These are phyloP conservation scores for Zelleria hepariella DNA, from an alignment of 2,888 invertebrate species.

Conservation along the genomic window DNA sequence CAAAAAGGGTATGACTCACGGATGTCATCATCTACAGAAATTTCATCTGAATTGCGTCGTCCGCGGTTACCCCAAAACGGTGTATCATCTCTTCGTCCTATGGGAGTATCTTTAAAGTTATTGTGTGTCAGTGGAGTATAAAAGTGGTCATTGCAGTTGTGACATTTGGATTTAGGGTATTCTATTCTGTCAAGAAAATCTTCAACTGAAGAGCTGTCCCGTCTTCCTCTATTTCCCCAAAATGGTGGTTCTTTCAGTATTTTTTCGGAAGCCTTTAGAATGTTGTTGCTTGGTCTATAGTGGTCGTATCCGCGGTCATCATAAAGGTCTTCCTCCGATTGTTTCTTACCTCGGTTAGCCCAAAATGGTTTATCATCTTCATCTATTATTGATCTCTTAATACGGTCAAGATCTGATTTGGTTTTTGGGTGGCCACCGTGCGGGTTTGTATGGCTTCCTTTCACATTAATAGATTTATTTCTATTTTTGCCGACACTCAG, in stretches of 20 bases:
- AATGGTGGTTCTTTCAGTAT: conserved; percentile 40
- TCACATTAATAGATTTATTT: conserved; percentile 32
- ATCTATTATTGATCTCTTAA: conserved; percentile 38
- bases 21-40: conserved; percentile 17
- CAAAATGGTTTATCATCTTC: conserved; percentile 36
- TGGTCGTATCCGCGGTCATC: conserved; percentile 10
- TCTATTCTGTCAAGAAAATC: conserved; percentile 21
- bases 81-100: conserved; percentile 26
- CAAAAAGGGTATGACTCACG: conserved; percentile 18
- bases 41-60: conserved; percentile 28
- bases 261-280: conserved; percentile 5
- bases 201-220: conserved; percentile 36
- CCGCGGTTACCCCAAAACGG: conserved; percentile 47
- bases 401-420: conserved; percentile 29
- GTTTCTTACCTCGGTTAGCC: conserved; percentile 34
- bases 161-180: conserved; percentile 16
- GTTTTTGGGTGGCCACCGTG: conserved; percentile 22
- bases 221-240: conserved; percentile 52
- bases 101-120: conserved; percentile 4
- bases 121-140: background rate
- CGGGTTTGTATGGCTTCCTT: conserved; percentile 23
- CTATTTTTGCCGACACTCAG: conserved; percentile 34
- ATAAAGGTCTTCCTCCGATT: conserved; percentile 16
- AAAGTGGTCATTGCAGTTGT: conserved; percentile 26
- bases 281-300: conserved; percentile 5